phyloP scores from a whole-genome alignment of 2,888 invertebrate genomes.

The Amiota mariae region DNA sequence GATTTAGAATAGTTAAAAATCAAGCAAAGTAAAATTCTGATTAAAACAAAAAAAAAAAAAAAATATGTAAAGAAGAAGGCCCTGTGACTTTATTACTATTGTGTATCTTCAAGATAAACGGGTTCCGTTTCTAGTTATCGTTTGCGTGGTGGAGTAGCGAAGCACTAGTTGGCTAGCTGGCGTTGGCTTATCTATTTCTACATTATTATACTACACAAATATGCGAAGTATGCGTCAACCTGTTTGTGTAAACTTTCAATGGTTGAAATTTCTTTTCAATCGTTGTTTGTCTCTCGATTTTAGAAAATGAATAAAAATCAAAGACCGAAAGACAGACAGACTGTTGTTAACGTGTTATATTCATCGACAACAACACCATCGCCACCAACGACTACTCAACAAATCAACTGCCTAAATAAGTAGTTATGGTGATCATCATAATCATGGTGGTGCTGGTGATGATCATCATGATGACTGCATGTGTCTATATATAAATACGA shows the following conservation, averaged over 20 bases:
- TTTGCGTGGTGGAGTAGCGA: background rate
- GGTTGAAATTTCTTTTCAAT: conserved; percentile 54
- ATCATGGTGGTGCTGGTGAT: background rate
- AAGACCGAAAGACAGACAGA: background rate
- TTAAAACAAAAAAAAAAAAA: background rate
- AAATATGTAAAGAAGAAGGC: background rate
- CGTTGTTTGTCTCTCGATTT: conserved; percentile 37
- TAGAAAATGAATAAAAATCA: conserved; percentile 24
- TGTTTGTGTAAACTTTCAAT: conserved; percentile 61
- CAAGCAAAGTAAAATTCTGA: conserved; percentile 48
- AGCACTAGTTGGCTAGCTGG: background rate
- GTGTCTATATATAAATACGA: conserved; percentile 48
- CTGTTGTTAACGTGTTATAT: conserved; percentile 10
- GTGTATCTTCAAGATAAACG: conserved; percentile 63
- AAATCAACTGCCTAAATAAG: conserved; percentile 53
- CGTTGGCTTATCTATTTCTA: conserved; percentile 58
- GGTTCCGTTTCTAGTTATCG: conserved; percentile 46
- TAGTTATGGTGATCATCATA: conserved; percentile 40
- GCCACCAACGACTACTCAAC: conserved; percentile 21
- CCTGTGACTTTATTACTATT: conserved; percentile 38
- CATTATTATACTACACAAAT: conserved; percentile 49
- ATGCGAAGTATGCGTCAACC: conserved; percentile 67
- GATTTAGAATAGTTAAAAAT: conserved; percentile 18
- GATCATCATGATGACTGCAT: conserved; percentile 50
- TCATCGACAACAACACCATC: conserved; percentile 29